These are phyloP conservation scores for Villa cingulata DNA, from an alignment of 2,888 invertebrate genomes.

Conservation along the genomic window DNA sequence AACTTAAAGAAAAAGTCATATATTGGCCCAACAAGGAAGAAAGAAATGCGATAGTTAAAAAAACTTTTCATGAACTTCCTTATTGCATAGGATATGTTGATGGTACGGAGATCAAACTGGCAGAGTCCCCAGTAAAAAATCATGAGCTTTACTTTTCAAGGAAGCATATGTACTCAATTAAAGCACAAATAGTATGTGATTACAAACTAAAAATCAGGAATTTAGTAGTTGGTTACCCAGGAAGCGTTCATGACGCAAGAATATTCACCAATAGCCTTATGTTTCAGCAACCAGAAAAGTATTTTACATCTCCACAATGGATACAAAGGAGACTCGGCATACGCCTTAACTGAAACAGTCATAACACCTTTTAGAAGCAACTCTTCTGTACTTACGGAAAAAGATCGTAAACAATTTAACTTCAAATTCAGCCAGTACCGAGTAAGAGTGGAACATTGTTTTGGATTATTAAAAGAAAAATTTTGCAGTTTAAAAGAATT, in stretches of 20 bases:
- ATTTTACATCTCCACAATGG: too few relatives aligned
- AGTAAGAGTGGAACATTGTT: too few relatives aligned
- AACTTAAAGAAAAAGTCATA: conserved; percentile 1
- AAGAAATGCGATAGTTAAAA: not conserved
- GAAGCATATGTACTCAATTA: conserved; percentile 9
- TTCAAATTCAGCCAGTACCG: too few relatives aligned
- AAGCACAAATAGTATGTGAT: conserved; percentile 10
- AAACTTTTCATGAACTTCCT: conserved; percentile 9
- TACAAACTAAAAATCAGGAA: conserved; percentile 9
- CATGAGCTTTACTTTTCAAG: conserved; percentile 9
- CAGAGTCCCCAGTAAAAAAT: conserved; percentile 4
- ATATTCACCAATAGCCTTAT: conserved; percentile 7
- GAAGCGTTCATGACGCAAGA: conserved; percentile 12
- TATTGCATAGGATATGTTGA: conserved; percentile 12
- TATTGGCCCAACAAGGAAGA: conserved; percentile 8
- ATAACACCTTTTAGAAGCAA: too few relatives aligned
- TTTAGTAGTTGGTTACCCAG: conserved; percentile 7
- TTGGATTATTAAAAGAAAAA: too few relatives aligned
- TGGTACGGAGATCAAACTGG: too few relatives aligned
- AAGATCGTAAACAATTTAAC: too few relatives aligned
- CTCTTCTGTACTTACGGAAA: too few relatives aligned
- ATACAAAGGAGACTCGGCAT: too few relatives aligned
- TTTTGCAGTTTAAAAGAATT: too few relatives aligned
- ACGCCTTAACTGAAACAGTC: too few relatives aligned
- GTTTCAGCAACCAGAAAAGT: too few relatives aligned